phyloP scores from a whole-genome alignment of 2,797 vertebrate genomes.

The Bradypodion ventrale region DNA sequence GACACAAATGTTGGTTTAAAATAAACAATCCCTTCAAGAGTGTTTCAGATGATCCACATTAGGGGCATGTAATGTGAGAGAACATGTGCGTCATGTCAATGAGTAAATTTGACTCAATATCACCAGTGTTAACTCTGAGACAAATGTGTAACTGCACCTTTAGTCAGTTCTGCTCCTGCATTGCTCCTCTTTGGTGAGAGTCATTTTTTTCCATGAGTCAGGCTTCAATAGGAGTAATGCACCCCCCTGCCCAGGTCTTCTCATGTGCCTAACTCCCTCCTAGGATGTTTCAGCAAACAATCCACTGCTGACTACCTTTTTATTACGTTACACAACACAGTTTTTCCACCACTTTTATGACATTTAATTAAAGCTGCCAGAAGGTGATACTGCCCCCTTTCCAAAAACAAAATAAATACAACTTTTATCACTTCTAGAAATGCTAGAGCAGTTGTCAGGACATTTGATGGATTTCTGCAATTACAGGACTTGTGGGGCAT shows the following conservation, averaged over 20 bases:
- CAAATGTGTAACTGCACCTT: too few relatives aligned
- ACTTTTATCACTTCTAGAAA: constrained; percentile 85
- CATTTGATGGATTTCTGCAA: constrained; percentile 84
- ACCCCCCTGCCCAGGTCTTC: neutral
- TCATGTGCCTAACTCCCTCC: constrained; percentile 17
- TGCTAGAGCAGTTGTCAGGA: constrained; percentile 81
- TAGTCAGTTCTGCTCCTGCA: accelerated
- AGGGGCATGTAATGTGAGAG: too few relatives aligned
- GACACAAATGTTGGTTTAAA: too few relatives aligned
- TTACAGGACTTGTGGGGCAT: constrained; percentile 85
- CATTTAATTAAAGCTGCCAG: constrained; percentile 85
- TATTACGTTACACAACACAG: constrained; percentile 82
- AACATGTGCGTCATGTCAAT: too few relatives aligned
- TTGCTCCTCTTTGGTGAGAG: constrained; percentile 4
- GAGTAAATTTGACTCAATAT: too few relatives aligned
- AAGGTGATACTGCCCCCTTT: constrained; percentile 86
- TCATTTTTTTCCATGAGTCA: constrained; percentile 16
- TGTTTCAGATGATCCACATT: too few relatives aligned
- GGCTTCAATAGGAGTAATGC: constrained; percentile 15
- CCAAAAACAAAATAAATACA: constrained; percentile 84
- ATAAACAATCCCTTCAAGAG: too few relatives aligned
- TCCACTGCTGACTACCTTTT: constrained; percentile 75
- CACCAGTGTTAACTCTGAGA: too few relatives aligned
- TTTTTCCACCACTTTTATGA: constrained; percentile 85
- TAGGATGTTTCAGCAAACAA: constrained; percentile 68